Evolutionary conservation across 2,888 invertebrate species (phyloP), one percentile per base, ranked within the genome.

Genomic region (Hemaris fuciformis): DNA sequence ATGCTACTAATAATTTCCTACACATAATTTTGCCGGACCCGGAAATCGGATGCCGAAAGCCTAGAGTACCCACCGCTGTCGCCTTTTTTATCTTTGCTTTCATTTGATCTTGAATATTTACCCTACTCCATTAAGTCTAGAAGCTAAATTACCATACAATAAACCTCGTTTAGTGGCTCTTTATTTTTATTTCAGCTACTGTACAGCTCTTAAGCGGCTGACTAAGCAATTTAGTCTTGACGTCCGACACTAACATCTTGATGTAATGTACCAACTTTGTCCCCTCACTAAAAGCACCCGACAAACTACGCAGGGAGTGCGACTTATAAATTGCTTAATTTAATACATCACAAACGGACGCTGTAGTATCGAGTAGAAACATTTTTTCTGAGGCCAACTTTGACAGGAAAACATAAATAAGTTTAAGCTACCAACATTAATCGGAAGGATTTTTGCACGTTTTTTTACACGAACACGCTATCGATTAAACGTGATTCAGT

Each of bases 251-350:
- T 73, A 73, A 74, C 73, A 69, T 74, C 73, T 73, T 65, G 72
- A 67, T 66, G 68, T 73, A 70, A 74, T 73, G 66, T 64, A 63
- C 67, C 66, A 71, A 76, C 70, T 77, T 75, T 62, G 63, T 70
- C 72, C 75, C 74, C 75, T 70, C 65, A 69, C 65, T 70, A 70
- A 66, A 67, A 66, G 66, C 70, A 68, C 73, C 72, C 73, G 74
- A 75, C 74, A 82, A 84, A 83, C 66, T 81, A 83, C 83, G 77
- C 77, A 69, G 75, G 79, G 77, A 72, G 74, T 75, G 77, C 72
- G 80, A 83, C 83, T 85, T 87, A 88, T 86, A 88, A 88, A 87
- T 88, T 85, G 81, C 85, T 87, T 88, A 86, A 88, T 88, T 88
- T 87, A 88, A 88, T 86, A 87, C 73, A 84, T 83, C 46, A 23